Evolutionary conservation across 1,140 invertebrate species (phyloP).

Genomic region (Andrena cerasifolii): DNA sequence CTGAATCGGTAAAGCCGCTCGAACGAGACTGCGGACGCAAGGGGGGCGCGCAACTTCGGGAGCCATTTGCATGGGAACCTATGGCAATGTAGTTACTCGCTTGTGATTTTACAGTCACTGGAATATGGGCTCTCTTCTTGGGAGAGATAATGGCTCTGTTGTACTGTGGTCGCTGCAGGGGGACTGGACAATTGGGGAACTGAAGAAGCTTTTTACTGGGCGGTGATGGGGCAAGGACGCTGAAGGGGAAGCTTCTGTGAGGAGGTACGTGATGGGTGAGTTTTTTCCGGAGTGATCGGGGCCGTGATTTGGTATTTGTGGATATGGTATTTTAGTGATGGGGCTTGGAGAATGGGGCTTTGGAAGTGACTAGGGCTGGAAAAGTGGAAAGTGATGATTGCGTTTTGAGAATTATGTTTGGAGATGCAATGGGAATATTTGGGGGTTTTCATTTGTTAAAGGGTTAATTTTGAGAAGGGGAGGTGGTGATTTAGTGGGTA

Average conservation of each 20-base stretch:
- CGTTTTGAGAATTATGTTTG: no score
- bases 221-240: no score
- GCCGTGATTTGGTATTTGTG: no score
- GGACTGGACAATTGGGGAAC: neutral
- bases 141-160: neutral
- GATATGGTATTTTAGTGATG: no score
- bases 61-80: constrained; percentile 54
- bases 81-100: constrained; percentile 9
- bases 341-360: no score
- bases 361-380: no score
- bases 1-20: constrained; percentile 54
- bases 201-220: neutral
- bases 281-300: neutral
- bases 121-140: constrained; percentile 12
- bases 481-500: no score
- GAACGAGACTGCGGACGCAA: neutral
- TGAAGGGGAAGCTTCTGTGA: neutral
- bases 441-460: no score
- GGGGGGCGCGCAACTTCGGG: constrained; percentile 36
- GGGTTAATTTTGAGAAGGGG: no score
- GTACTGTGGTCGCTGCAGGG: neutral
- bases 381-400: no score
- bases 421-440: no score
- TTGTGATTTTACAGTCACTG: constrained; percentile 42
- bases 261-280: no score